Conservation (phyloP, 2,113 vertebrate genomes). For the Formicarius rufipectus region DNA sequence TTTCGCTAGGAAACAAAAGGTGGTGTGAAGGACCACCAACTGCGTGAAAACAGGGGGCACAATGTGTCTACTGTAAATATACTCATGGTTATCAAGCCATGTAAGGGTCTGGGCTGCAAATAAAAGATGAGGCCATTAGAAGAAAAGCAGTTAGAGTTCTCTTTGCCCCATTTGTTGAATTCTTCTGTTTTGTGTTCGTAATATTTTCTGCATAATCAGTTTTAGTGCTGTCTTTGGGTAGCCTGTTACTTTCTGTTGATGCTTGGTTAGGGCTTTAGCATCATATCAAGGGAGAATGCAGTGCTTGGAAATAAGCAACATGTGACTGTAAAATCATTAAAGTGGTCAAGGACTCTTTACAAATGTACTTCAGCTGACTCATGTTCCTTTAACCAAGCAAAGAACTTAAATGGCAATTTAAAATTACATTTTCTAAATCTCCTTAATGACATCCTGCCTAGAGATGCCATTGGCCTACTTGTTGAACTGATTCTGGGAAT, state of each 20-base stretch:
- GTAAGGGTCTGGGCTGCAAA: background rate
- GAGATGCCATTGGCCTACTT: constrained; percentile 13
- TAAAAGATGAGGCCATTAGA: background rate
- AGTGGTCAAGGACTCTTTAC: background rate
- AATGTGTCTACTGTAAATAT: background rate
- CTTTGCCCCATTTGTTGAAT: background rate
- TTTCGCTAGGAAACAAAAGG: background rate
- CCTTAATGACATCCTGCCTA: background rate
- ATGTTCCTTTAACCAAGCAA: constrained; percentile 7
- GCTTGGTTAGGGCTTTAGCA: constrained; percentile 11
- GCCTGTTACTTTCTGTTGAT: background rate
- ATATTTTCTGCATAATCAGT: constrained; percentile 16
- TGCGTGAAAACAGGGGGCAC: background rate
- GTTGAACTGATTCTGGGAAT: constrained; percentile 28
- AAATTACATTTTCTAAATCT: constrained; percentile 23
- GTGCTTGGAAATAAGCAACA: background rate
- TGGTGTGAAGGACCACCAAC: background rate
- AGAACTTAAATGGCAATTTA: constrained; percentile 31
- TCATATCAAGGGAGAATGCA: background rate
- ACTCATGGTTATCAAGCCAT: background rate
- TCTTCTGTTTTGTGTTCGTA: background rate
- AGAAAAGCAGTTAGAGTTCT: background rate
- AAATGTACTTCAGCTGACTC: constrained; percentile 13
- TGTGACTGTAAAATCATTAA: background rate
- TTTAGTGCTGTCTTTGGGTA: constrained; percentile 33